Evolutionary conservation across 2,797 vertebrate genomes (phyloP), one percentile per base, ranked within the genome.

Genomic region (Xiphorhynchus erythropygius): DNA sequence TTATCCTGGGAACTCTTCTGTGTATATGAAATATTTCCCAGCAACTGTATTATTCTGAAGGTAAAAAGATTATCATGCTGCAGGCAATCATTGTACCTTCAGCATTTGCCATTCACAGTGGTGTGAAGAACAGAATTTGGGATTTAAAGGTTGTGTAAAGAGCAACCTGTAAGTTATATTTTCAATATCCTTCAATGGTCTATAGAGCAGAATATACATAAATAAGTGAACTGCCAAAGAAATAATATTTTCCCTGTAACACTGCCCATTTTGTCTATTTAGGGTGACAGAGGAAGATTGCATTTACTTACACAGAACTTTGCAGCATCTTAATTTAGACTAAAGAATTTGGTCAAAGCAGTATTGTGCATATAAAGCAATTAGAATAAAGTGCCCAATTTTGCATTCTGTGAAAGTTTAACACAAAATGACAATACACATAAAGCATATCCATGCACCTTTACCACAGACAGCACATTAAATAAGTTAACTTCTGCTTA

Each of bases 331-430:
- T 42, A 46, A 73, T 81, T 88, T 78, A 84, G 56, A 67, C 67
- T 70, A 57, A 82, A 68, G 59, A 82, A 84, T 96, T 94, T 84
- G 67, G 59, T 74, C 76, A 91, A 78, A 94, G 87, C 65, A 84
- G 63, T 76, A 69, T 55, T 79, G 52, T 87, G 74, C 63, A 76
- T 84, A 64, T 74, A 71, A 82, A 88, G 63, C 42, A 82, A 88
- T 37, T 39, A 47, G 60, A 84, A 79, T 33, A 88, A 94, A 93
- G 77, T 19, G 2, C 73, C 55, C n/a, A 24, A 27, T 70, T 94
- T 76, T 76, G 82, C 82, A 79, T 93, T 84, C 44, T 77, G 63
- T 86, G 44, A 63, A 91, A 62, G 41, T 76, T 76, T 82, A 79
- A 63, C 83, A 70, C 7, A 25, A 59, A 74, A 81, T 67, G 32